Evolutionary conservation across 2,888 invertebrate species (phyloP).

Genomic region (Idaea straminata): DNA sequence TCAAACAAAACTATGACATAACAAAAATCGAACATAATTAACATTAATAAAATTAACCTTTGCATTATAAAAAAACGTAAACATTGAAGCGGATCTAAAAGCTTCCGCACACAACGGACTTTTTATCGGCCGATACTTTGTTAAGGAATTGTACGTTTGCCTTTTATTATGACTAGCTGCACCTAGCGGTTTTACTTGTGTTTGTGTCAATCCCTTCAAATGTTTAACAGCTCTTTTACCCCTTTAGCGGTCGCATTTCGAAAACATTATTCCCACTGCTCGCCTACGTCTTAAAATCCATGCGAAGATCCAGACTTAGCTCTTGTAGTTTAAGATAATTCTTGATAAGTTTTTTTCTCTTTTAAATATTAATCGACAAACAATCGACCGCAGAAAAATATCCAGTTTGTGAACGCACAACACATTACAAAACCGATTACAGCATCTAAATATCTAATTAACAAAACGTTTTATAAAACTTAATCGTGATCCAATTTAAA

Average conservation of each 20-base stretch:
- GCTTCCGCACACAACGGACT: not conserved
- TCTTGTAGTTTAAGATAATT: no score
- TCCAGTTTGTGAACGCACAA: not conserved
- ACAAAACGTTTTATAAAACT: constrained; percentile 24
- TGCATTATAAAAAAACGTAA: not conserved
- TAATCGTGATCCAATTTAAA: constrained; percentile 57
- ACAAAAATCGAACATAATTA: constrained; percentile 3
- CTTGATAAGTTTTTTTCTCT: no score
- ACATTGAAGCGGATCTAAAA: not conserved
- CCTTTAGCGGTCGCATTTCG: no score
- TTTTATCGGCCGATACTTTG: not conserved
- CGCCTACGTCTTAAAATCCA: no score
- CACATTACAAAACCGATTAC: constrained; percentile 6
- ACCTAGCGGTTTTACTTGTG: no score
- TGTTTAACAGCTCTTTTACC: no score
- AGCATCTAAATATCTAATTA: constrained; percentile 7
- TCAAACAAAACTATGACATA: constrained; percentile 6
- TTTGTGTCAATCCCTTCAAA: no score
- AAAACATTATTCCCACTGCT: no score
- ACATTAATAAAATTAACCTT: constrained; percentile 7
- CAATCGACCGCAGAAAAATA: not conserved
- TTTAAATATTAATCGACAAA: not conserved
- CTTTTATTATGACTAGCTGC: not conserved
- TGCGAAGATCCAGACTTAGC: no score
- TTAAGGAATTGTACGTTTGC: not conserved